Evolutionary conservation across 2,888 invertebrate genomes (phyloP).

Genomic region (Heliconius ismenius): DNA sequence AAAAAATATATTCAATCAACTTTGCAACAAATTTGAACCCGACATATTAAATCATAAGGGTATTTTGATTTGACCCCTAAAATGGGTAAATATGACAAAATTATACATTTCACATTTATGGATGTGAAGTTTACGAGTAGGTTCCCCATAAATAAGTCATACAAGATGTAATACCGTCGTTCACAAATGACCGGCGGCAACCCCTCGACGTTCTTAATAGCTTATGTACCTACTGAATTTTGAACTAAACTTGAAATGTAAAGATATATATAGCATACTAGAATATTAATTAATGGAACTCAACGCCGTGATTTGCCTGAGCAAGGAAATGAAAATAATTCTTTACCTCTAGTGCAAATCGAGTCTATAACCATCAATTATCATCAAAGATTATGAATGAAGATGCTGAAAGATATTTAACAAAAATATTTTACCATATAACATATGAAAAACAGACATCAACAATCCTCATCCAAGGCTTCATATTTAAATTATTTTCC

Average conservation of each 20-base stretch:
- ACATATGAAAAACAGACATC: background rate
- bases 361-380: too few relatives aligned
- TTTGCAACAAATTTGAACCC: background rate
- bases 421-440: background rate
- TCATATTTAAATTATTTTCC: slow-evolving; percentile 22
- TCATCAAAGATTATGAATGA: too few relatives aligned
- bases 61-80: background rate
- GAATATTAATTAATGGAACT: background rate
- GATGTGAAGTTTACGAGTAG: slow-evolving; percentile 12
- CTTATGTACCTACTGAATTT: slow-evolving; percentile 26
- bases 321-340: too few relatives aligned
- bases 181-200: slow-evolving; percentile 43
- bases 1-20: background rate
- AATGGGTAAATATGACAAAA: background rate
- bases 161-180: slow-evolving; percentile 36
- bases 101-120: slow-evolving; percentile 4
- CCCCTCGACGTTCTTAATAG: slow-evolving; percentile 37
- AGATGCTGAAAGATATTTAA: too few relatives aligned
- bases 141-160: slow-evolving; percentile 22
- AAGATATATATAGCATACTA: background rate
- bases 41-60: background rate
- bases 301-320: background rate
- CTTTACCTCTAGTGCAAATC: too few relatives aligned
- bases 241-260: slow-evolving; percentile 9
- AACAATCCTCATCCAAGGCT: background rate